Conservation (phyloP, 2,113 vertebrate genomes). For the Hippoglossus stenolepis region DNA sequence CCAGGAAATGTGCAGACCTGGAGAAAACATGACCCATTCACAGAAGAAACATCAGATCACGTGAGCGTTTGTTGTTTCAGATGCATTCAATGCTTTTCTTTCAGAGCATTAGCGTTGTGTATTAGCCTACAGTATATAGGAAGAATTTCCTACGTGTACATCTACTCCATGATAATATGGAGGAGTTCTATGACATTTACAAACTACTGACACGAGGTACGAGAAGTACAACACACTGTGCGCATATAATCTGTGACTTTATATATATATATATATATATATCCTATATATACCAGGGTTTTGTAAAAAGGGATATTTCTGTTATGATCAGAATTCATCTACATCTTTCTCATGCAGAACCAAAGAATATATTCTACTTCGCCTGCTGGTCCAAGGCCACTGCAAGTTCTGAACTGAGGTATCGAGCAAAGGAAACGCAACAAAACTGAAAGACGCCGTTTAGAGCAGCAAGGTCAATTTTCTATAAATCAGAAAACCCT, state of each 20-base stretch:
- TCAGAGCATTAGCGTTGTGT: conserved; percentile 41
- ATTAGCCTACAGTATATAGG: conserved; percentile 36
- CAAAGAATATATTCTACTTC: conserved; percentile 32
- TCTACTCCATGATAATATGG: conserved; percentile 69
- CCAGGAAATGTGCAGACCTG: conserved; percentile 1
- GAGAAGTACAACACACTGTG: conserved; percentile 49
- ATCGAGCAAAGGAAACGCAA: conserved; percentile 54
- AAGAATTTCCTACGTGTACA: conserved; percentile 48
- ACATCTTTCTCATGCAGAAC: conserved; percentile 53
- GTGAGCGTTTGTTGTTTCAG: conserved; percentile 22
- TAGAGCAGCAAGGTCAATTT: conserved; percentile 69
- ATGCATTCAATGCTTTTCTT: conserved; percentile 41
- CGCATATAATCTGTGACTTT: conserved; percentile 49
- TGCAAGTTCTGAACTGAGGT: conserved; percentile 66
- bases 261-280: conserved; percentile 45
- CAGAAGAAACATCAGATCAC: conserved; percentile 45
- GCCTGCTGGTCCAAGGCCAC: conserved; percentile 69
- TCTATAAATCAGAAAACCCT: conserved; percentile 57
- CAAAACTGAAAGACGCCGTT: not conserved
- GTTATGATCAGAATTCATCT: conserved; percentile 17
- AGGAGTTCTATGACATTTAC: conserved; percentile 65
- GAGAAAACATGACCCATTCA: conserved; percentile 33
- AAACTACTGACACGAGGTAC: conserved; percentile 57
- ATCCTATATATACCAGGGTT: conserved; percentile 35
- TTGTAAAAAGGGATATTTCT: conserved; percentile 57